Base-by-base conservation (phyloP, 2,888 invertebrate genomes). In the Epistrophella euchroma region DNA sequence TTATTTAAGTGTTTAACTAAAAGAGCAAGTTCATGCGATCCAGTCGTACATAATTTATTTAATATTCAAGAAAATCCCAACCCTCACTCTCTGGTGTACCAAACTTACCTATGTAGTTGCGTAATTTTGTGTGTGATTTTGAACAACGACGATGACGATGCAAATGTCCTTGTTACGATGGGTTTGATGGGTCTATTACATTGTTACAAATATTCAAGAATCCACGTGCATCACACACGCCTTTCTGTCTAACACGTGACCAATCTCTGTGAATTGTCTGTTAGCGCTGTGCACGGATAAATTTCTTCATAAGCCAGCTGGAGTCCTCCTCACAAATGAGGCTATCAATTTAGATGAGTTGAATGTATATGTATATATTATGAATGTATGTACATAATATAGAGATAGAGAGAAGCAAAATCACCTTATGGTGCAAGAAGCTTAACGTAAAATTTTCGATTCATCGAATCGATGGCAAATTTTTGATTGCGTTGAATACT, bases 31-130 rank as follows among this genome's bases (percentile, higher is more conserved):
- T 28, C 28, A 4, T 28, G 28, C 28, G 28, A 28, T 28, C 4
- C 4, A 28, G 4, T 28, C 28, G 4, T 28, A 6, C 4, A 25
- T 25, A 28, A 5, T 28, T 28, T 28, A 28, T 28, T 62, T 70
- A 68, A 72, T 81, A 81, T 58, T 81, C 81, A 81, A 37, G 66
- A 81, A 70, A 83, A 66, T 76, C 72, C n/a, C 50, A 73, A 60
- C 72, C n/a, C n/a, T n/a, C 79, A 85, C 71, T 80, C 72, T 71
- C 80, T 79, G 35, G 43, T n/a, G 71, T 9, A 25, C 25, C 4
- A 28, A 7, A 32, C 5, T 0, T 9, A 28, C 6, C 28, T 28
- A 28, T 28, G 6, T 56, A 17, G 37, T 45, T 64, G 68, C 43
- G 74, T 71, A 56, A 68, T 66, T 74, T 35, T 55, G 47, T 56